Evolutionary conservation across 2,888 invertebrate species (phyloP).

Genomic region (Thecophora atra): DNA sequence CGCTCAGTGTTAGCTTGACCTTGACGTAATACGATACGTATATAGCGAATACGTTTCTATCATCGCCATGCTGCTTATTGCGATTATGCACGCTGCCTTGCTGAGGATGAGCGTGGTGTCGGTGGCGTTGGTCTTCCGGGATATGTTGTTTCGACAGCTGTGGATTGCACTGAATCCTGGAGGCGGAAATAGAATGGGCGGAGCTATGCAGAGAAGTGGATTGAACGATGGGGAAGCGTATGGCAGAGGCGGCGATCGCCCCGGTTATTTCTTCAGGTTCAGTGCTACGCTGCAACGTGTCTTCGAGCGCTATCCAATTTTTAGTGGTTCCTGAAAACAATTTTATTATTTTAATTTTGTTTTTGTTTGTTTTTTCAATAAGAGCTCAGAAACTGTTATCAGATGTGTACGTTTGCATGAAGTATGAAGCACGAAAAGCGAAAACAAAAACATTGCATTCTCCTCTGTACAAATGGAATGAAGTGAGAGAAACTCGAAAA

Average conservation of each 20-base stretch:
- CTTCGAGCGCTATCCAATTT: conserved; percentile 92
- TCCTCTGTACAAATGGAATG: too few relatives aligned
- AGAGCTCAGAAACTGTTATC: too few relatives aligned
- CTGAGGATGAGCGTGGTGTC: conserved; percentile 6
- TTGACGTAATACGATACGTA: conserved; percentile 92
- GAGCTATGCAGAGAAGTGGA: conserved; percentile 51
- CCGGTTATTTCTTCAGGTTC: conserved; percentile 69
- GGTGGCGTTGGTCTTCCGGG: conserved; percentile 21
- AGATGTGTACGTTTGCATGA: too few relatives aligned
- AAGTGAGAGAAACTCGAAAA: too few relatives aligned
- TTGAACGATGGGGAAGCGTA: conserved; percentile 64
- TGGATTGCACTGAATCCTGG: neutral
- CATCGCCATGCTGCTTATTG: conserved; percentile 67
- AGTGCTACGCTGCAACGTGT: conserved; percentile 78
- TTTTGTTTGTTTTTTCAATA: too few relatives aligned
- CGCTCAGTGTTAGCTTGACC: conserved; percentile 81
- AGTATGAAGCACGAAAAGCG: too few relatives aligned
- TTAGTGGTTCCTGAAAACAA: conserved; percentile 82
- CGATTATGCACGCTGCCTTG: neutral
- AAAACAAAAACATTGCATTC: too few relatives aligned
- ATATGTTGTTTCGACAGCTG: conserved; percentile 10
- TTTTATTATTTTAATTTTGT: too few relatives aligned
- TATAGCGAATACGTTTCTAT: conserved; percentile 88
- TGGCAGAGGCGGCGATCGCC: conserved; percentile 69
- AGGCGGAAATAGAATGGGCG: conserved; percentile 49